Percentiles rank a stretch among this genome's conserved stretches.
These are phyloP conservation scores for Aldrovandia affinis DNA, from an alignment of 2,797 vertebrate genomes.

Conservation along the genomic window DNA sequence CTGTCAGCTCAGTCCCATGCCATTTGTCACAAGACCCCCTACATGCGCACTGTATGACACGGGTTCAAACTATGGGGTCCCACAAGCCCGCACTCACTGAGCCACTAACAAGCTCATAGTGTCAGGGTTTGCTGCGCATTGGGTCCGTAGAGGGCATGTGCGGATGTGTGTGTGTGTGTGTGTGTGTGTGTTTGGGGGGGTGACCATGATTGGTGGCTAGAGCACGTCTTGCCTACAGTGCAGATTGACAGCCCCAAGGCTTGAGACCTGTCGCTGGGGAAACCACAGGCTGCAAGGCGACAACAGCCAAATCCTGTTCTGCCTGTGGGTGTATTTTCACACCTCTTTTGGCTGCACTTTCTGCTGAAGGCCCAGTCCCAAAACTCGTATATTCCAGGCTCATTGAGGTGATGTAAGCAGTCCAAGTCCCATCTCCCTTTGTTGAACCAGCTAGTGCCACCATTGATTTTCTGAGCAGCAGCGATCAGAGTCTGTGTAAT, in stretches of 20 bases:
- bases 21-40: background rate
- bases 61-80: background rate
- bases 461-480: slow-evolving; percentile 7
- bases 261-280: slow-evolving; percentile 23
- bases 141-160: background rate
- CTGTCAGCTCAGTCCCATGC: background rate
- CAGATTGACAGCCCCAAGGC: slow-evolving; percentile 5
- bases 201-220: background rate
- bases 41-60: background rate
- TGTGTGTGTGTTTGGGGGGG: background rate
- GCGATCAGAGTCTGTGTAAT: background rate
- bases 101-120: background rate
- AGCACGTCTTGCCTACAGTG: background rate
- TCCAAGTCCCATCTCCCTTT: slow-evolving; percentile 6
- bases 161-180: background rate
- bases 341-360: slow-evolving; percentile 15
- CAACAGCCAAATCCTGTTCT: slow-evolving; percentile 21
- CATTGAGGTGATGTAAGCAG: background rate
- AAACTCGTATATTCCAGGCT: background rate
- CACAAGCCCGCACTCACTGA: background rate
- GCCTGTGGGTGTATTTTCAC: slow-evolving; percentile 22
- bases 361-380: background rate
- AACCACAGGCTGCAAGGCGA: slow-evolving; percentile 7
- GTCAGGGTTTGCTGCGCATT: background rate
- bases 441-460: background rate